Evolutionary conservation across 1,140 invertebrate species (phyloP).

Genomic region (Bombus turneri): DNA sequence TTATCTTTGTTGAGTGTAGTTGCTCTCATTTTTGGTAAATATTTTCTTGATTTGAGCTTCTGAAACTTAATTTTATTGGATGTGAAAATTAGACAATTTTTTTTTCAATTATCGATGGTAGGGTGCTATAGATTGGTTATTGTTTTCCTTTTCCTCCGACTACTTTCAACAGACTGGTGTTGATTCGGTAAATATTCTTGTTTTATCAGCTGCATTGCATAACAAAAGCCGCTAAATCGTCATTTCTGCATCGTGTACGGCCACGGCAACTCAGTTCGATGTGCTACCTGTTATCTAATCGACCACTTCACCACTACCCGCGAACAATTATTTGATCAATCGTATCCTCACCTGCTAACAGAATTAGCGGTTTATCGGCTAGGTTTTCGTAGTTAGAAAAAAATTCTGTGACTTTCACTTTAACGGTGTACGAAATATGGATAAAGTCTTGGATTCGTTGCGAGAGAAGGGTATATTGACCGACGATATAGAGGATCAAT

Average conservation of each 20-base stretch:
- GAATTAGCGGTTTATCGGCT: background rate
- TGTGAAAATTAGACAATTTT: background rate
- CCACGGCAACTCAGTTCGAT: no score
- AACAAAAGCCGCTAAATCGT: background rate
- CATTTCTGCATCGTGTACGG: background rate
- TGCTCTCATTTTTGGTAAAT: slow-evolving; percentile 75
- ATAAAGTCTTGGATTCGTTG: slow-evolving; percentile 39
- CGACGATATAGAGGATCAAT: slow-evolving; percentile 60
- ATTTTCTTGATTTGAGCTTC: background rate
- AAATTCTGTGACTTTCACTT: background rate
- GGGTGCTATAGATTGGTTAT: background rate
- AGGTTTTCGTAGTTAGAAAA: background rate
- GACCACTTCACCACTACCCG: background rate
- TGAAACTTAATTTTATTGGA: background rate
- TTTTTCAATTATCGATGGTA: background rate
- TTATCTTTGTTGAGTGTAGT: slow-evolving; percentile 68
- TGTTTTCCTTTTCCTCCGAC: background rate
- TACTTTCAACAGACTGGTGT: background rate
- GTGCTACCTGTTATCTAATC: slow-evolving; percentile 47
- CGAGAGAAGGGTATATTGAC: slow-evolving; percentile 19
- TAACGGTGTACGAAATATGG: slow-evolving; percentile 32
- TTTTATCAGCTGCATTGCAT: slow-evolving; percentile 13
- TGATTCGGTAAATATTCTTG: background rate
- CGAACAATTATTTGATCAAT: background rate
- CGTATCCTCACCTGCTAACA: background rate